A percentile compares a stretch with the other conserved stretches of the same genome.
Conservation (phyloP, 2,797 vertebrate species). For the Muraenolepis orangiensis region DNA sequence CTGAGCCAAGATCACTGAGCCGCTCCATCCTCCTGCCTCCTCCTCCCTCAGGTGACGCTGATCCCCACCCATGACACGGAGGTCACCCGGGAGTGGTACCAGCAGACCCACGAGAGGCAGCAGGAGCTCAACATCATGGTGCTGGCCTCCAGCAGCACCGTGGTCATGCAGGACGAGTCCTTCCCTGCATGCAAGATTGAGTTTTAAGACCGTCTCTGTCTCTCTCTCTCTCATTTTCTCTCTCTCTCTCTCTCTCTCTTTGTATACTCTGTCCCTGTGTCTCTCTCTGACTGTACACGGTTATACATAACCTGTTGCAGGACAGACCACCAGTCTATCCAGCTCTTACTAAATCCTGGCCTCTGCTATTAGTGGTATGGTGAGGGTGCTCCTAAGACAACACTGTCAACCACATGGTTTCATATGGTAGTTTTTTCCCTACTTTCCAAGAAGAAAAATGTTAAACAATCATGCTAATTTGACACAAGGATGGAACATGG, state of each 20-base stretch:
- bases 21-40: background rate
- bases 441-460: background rate
- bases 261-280: background rate
- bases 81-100: slow-evolving; percentile 98
- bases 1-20: background rate
- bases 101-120: slow-evolving; percentile 96
- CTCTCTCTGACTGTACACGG: background rate
- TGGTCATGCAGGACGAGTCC: slow-evolving; percentile 99
- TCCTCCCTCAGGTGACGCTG: slow-evolving; percentile 84
- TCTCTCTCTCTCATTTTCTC: slow-evolving; percentile 1
- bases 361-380: slow-evolving; percentile 36
- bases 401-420: background rate
- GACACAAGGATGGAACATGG: background rate
- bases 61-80: slow-evolving; percentile 98
- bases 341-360: slow-evolving; percentile 38
- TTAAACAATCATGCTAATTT: background rate
- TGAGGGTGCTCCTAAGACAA: slow-evolving; percentile 29
- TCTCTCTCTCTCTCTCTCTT: background rate
- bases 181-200: slow-evolving; percentile 99
- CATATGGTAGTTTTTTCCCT: background rate
- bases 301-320: slow-evolving; percentile 26
- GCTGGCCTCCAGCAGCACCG: slow-evolving; percentile 97
- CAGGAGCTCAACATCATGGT: slow-evolving; percentile 98
- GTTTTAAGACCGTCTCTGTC: slow-evolving; percentile 76
- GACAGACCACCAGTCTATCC: slow-evolving; percentile 32